phyloP scores from a whole-genome alignment of 1,140 invertebrate species.

The Panonychus citri region DNA sequence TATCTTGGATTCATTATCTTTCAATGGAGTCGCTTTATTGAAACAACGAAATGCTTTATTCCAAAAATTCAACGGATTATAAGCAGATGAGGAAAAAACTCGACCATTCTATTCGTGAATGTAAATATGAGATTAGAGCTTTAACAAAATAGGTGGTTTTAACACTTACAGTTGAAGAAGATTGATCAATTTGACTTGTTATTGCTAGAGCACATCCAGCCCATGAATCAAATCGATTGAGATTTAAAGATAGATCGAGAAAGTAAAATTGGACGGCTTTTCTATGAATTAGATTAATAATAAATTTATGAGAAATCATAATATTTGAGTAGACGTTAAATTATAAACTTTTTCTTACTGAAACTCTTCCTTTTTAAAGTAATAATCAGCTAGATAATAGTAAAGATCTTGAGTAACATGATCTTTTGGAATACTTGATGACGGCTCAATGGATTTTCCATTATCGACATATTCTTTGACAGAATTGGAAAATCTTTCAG shows the following conservation, averaged over 20 bases:
- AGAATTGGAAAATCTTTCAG: conserved; percentile 11
- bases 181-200: conserved; percentile 46
- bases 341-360: no score
- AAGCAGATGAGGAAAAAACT: conserved; percentile 12
- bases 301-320: no score
- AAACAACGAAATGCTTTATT: conserved; percentile 45
- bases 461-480: conserved; percentile 21
- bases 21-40: conserved; percentile 42
- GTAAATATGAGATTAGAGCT: no score
- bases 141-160: no score
- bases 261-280: conserved; percentile 57
- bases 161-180: not conserved
- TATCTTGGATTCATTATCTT: conserved; percentile 38
- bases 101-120: not conserved
- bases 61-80: conserved; percentile 43
- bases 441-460: conserved; percentile 8
- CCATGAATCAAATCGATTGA: conserved; percentile 65
- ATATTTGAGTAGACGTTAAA: no score
- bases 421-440: conserved; percentile 7
- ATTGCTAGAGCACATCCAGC: conserved; percentile 60
- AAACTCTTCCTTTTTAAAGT: conserved; percentile 62
- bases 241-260: conserved; percentile 53
- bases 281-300: conserved; percentile 16
- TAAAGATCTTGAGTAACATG: conserved; percentile 34
- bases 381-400: conserved; percentile 69